Percentiles rank a stretch among this genome's conserved stretches.
Conservation (phyloP, 2,888 invertebrate species). For the Scaeva pyrastri region DNA sequence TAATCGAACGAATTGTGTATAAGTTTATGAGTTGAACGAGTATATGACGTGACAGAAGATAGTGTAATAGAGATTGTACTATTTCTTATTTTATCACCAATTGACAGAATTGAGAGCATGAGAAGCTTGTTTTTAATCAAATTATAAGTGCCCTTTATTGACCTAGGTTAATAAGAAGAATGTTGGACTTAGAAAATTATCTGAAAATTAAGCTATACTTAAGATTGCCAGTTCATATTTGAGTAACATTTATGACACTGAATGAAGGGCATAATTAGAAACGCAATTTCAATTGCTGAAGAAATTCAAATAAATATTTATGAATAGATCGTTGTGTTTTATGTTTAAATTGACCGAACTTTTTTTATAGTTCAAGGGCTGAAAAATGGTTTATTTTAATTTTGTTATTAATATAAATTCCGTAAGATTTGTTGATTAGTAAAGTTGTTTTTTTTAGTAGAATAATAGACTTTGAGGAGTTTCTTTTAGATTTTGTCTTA, state of each 20-base stretch:
- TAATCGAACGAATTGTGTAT: conserved; percentile 49
- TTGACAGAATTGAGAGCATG: conserved; percentile 3
- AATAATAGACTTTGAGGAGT: too few species aligned
- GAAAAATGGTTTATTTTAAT: too few species aligned
- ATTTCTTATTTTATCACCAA: conserved; percentile 1
- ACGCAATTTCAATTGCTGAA: neutral
- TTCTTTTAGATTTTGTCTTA: too few species aligned
- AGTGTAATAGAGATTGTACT: neutral
- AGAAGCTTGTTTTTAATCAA: conserved; percentile 8
- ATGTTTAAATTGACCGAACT: too few species aligned
- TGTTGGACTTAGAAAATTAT: neutral
- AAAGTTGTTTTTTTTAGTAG: too few species aligned
- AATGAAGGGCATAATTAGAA: neutral
- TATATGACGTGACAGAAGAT: conserved; percentile 41
- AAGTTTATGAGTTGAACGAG: neutral
- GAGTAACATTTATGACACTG: neutral
- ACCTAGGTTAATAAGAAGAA: conserved; percentile 24
- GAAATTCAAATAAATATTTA: neutral
- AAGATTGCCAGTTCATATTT: neutral
- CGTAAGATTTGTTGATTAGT: too few species aligned
- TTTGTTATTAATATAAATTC: too few species aligned
- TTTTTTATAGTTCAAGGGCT: too few species aligned
- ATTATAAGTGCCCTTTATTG: conserved; percentile 1
- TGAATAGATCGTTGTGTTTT: too few species aligned
- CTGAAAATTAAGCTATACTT: neutral